A percentile compares a stretch with the other conserved stretches of the same genome.
Conservation (phyloP, 2,797 vertebrate species). For the Cheirogaleus major region DNA sequence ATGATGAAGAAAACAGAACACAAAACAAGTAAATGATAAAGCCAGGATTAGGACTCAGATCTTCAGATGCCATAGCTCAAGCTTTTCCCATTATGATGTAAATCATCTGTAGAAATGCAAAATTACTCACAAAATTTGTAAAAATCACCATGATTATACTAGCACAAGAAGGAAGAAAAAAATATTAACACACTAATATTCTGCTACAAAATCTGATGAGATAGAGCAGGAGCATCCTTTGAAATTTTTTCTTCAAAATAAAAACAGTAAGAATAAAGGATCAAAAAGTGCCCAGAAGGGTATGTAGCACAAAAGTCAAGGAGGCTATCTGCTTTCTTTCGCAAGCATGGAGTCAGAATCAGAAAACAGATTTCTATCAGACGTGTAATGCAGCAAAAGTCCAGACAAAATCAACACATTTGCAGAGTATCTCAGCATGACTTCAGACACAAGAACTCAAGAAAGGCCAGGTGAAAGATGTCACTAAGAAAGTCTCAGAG, state of each 20-base stretch:
- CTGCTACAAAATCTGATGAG: background rate
- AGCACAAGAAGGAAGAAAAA: background rate
- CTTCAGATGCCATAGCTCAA: background rate
- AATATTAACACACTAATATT: background rate
- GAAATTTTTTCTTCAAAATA: conserved; percentile 29
- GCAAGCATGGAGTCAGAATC: background rate
- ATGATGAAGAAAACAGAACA: background rate
- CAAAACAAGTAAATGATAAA: background rate
- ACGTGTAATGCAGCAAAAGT: background rate
- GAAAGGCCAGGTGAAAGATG: conserved; percentile 3
- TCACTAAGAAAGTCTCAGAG: background rate
- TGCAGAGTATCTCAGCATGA: background rate
- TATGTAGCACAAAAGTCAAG: background rate
- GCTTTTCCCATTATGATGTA: background rate
- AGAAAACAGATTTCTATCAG: background rate
- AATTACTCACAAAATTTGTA: background rate
- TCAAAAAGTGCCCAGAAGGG: background rate
- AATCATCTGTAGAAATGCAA: background rate
- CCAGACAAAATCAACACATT: background rate
- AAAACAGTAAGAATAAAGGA: conserved; percentile 23
- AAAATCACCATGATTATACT: background rate
- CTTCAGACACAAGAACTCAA: background rate
- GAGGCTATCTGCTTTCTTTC: background rate
- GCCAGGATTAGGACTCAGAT: background rate
- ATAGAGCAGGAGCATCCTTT: background rate